Evolutionary conservation across 1,140 invertebrate species (phyloP).

Genomic region (Hylaeus volcanicus): DNA sequence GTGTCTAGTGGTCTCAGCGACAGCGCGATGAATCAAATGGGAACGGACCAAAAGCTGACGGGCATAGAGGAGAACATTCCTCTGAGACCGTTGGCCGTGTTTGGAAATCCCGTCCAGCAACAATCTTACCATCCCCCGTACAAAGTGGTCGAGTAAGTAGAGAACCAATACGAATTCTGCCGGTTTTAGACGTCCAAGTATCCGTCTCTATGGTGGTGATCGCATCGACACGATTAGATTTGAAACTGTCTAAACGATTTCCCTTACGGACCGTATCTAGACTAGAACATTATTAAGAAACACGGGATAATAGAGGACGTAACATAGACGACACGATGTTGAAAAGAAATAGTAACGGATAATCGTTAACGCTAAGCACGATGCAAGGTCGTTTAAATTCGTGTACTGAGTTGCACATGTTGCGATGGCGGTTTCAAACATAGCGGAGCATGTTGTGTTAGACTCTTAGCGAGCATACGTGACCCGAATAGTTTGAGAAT

Average conservation of each 20-base stretch:
- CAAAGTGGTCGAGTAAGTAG: slow-evolving; percentile 87
- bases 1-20: slow-evolving; percentile 72
- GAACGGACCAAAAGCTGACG: slow-evolving; percentile 69
- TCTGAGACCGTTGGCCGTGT: slow-evolving; percentile 87
- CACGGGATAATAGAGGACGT: no score
- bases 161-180: background rate
- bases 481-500: background rate
- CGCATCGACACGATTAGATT: background rate
- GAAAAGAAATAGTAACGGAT: background rate
- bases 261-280: no score
- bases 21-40: slow-evolving; percentile 74
- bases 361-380: no score
- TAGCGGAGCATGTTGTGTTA: no score
- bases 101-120: slow-evolving; percentile 82
- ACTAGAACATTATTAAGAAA: no score
- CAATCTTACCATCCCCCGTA: slow-evolving; percentile 79
- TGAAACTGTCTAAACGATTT: no score
- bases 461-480: no score
- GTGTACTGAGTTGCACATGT: no score
- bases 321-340: background rate
- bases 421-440: no score
- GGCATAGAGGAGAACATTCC: slow-evolving; percentile 88
- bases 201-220: slow-evolving; percentile 20
- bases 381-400: no score
- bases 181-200: background rate